Evolutionary conservation across 2,113 vertebrate genomes (phyloP).

Genomic region (Clarias macrocephalus): DNA sequence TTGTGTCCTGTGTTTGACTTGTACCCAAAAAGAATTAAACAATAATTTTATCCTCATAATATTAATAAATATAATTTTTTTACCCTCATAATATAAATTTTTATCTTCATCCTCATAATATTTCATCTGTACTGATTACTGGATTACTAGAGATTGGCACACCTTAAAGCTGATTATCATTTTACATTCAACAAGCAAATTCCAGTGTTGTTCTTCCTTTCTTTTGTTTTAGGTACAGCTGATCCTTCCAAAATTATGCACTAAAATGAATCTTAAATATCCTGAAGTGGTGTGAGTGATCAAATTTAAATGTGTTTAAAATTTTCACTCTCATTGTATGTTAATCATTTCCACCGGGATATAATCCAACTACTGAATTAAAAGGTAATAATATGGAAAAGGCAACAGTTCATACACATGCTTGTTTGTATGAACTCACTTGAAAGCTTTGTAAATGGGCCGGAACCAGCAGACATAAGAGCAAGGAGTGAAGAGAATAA

Average conservation of each 20-base stretch:
- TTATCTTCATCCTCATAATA: no score
- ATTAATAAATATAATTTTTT: no score
- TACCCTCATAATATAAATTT: neutral
- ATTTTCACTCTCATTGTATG: neutral
- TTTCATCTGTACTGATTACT: neutral
- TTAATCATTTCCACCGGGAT: neutral
- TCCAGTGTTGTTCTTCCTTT: neutral
- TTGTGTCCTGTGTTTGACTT: neutral
- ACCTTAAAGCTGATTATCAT: neutral
- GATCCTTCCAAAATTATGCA: neutral
- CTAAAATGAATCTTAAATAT: neutral
- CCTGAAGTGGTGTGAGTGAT: neutral
- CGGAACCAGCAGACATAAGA: slow-evolving; percentile 99
- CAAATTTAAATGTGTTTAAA: neutral
- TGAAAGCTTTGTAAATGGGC: slow-evolving; percentile 99
- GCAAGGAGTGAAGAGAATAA: slow-evolving; percentile 98
- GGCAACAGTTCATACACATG: neutral
- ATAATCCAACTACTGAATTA: neutral
- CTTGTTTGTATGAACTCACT: slow-evolving; percentile 78
- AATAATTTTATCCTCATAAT: no score
- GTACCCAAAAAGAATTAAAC: neutral
- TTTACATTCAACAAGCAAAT: neutral
- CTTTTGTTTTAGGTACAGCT: neutral
- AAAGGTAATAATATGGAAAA: neutral
- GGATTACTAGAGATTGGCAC: neutral